These are phyloP conservation scores for Petrolisthes manimaculis DNA, from an alignment of 2,888 invertebrate species.

Conservation along the genomic window DNA sequence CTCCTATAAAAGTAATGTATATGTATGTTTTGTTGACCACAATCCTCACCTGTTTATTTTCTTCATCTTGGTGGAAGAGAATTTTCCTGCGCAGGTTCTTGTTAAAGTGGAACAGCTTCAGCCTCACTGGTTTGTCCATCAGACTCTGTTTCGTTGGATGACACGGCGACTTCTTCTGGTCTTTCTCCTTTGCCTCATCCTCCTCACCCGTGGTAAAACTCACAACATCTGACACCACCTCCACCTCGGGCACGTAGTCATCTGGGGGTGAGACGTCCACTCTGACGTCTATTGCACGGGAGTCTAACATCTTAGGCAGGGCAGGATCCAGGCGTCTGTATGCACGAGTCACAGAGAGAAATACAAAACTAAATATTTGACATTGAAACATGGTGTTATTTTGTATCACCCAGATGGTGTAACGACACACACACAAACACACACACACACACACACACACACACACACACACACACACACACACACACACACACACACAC, in stretches of 20 bases:
- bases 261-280: constrained; percentile 2
- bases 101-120: neutral
- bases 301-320: neutral
- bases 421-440: constrained; percentile 16
- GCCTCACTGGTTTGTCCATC: constrained; percentile 23
- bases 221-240: neutral
- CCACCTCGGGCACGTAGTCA: neutral
- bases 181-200: neutral
- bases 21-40: neutral
- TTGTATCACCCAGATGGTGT: neutral
- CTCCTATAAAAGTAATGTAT: no score
- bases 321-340: neutral
- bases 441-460: constrained; percentile 33
- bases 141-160: constrained; percentile 5
- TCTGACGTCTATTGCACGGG: constrained; percentile 14
- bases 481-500: constrained; percentile 28
- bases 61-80: no score
- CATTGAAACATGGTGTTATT: neutral
- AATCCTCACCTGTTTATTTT: neutral
- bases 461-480: constrained; percentile 34
- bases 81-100: neutral
- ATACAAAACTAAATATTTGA: neutral
- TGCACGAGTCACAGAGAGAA: neutral
- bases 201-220: neutral
- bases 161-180: constrained; percentile 6